Conservation (phyloP, 1,140 invertebrate genomes). For the Cydia fagiglandana region DNA sequence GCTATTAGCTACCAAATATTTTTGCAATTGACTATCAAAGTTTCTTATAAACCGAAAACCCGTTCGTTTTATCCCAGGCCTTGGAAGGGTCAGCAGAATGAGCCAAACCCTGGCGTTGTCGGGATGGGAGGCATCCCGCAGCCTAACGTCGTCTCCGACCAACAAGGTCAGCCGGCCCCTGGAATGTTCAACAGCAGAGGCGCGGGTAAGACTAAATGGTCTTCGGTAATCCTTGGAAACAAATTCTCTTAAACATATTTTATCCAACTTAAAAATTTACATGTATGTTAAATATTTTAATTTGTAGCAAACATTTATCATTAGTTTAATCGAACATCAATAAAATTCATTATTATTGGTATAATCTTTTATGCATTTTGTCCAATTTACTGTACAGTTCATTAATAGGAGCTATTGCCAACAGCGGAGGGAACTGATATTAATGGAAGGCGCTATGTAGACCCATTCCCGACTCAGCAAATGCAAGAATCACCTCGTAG, state of each 20-base stretch:
- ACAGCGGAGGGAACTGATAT: conserved; percentile 76
- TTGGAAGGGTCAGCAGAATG: conserved; percentile 73
- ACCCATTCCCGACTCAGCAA: conserved; percentile 68
- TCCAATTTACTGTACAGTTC: conserved; percentile 44
- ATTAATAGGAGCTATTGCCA: conserved; percentile 74
- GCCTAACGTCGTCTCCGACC: conserved; percentile 60
- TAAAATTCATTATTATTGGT: background rate
- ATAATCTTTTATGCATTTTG: conserved; percentile 23
- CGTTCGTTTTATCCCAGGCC: conserved; percentile 44
- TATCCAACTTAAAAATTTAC: too few relatives aligned
- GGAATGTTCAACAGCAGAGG: conserved; percentile 71
- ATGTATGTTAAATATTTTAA: too few relatives aligned
- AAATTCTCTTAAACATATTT: too few relatives aligned
- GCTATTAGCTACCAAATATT: too few relatives aligned
- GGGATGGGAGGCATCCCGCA: conserved; percentile 64
- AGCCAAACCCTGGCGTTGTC: conserved; percentile 66
- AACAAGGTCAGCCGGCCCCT: conserved; percentile 60
- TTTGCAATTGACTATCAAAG: too few relatives aligned
- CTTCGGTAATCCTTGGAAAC: too few relatives aligned
- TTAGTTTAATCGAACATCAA: background rate
- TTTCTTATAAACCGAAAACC: too few relatives aligned
- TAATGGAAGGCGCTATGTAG: conserved; percentile 67
- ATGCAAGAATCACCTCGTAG: conserved; percentile 70
- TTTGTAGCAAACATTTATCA: too few relatives aligned
- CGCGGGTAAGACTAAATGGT: conserved; percentile 65